Evolutionary conservation across 2,888 invertebrate genomes (phyloP).

Genomic region (Baccha elongata): DNA sequence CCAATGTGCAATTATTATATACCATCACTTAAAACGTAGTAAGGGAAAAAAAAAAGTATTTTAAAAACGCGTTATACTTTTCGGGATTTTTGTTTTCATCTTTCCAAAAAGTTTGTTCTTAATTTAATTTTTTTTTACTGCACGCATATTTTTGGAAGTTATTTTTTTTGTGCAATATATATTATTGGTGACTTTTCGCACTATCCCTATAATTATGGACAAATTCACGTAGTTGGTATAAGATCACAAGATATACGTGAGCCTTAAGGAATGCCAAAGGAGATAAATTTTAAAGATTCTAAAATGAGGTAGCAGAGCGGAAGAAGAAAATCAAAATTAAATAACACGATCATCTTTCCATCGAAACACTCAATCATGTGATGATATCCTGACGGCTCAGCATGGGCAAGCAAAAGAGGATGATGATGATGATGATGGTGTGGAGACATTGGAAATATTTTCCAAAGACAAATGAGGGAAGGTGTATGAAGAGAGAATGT

Average conservation of each 20-base stretch:
- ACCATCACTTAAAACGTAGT: neutral
- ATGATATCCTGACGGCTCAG: slow-evolving; percentile 50
- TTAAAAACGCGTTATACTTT: slow-evolving; percentile 26
- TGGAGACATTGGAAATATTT: neutral
- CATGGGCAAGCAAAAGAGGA: neutral
- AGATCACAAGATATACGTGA: slow-evolving; percentile 18
- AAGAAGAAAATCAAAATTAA: slow-evolving; percentile 56
- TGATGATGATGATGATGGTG: neutral
- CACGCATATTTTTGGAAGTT: neutral
- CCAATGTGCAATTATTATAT: neutral
- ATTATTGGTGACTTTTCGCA: slow-evolving; percentile 67
- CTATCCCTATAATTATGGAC: slow-evolving; percentile 55
- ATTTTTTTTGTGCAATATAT: slow-evolving; percentile 1
- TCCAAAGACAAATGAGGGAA: neutral
- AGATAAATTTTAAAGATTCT: neutral
- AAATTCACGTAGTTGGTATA: slow-evolving; percentile 58
- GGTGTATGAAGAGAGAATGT: slow-evolving; percentile 5
- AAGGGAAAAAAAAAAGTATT: slow-evolving; percentile 15
- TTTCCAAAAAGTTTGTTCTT: neutral
- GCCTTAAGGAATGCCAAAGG: slow-evolving; percentile 50
- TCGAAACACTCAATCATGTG: slow-evolving; percentile 66
- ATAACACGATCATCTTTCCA: slow-evolving; percentile 66
- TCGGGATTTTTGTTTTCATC: slow-evolving; percentile 43
- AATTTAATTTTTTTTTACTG: neutral
- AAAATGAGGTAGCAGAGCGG: slow-evolving; percentile 3